Evolutionary conservation across 2,888 invertebrate genomes (phyloP).

Genomic region (Callyntrura sp.): DNA sequence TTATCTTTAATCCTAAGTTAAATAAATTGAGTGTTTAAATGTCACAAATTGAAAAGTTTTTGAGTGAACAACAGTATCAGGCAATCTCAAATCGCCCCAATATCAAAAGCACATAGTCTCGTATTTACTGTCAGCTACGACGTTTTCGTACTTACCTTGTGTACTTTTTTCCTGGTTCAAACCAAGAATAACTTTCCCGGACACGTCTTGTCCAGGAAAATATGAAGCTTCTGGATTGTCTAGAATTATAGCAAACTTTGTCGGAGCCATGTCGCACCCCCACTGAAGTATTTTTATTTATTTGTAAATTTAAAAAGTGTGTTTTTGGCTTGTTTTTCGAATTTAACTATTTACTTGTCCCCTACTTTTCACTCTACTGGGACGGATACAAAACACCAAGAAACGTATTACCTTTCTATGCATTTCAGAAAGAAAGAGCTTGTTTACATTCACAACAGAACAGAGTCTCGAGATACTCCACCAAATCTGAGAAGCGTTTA

Average conservation of each 20-base stretch:
- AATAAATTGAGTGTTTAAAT: not conserved
- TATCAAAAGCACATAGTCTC: not conserved
- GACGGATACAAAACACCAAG: too few relatives aligned
- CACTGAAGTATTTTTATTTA: too few relatives aligned
- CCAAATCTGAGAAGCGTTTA: not conserved
- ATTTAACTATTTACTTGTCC: too few relatives aligned
- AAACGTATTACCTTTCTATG: too few relatives aligned
- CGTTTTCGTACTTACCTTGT: conserved; percentile 55
- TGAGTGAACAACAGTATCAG: not conserved
- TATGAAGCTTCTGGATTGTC: conserved; percentile 58
- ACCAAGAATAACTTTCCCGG: conserved; percentile 60
- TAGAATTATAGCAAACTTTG: conserved; percentile 48
- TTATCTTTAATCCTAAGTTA: conserved; percentile 57
- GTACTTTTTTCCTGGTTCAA: conserved; percentile 65
- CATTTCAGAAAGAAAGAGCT: too few relatives aligned
- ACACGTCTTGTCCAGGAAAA: conserved; percentile 59
- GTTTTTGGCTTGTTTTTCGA: too few relatives aligned
- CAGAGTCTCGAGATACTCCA: too few relatives aligned
- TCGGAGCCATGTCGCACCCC: conserved; percentile 71
- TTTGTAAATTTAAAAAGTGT: too few relatives aligned
- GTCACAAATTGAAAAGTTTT: not conserved
- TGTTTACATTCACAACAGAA: not conserved
- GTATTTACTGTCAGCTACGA: not conserved
- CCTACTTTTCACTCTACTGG: too few relatives aligned
- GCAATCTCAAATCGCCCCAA: conserved; percentile 19